Evolutionary conservation across 2,113 vertebrate genomes (phyloP), one percentile per base, ranked within the genome.

Genomic region (Nothocercus julius): DNA sequence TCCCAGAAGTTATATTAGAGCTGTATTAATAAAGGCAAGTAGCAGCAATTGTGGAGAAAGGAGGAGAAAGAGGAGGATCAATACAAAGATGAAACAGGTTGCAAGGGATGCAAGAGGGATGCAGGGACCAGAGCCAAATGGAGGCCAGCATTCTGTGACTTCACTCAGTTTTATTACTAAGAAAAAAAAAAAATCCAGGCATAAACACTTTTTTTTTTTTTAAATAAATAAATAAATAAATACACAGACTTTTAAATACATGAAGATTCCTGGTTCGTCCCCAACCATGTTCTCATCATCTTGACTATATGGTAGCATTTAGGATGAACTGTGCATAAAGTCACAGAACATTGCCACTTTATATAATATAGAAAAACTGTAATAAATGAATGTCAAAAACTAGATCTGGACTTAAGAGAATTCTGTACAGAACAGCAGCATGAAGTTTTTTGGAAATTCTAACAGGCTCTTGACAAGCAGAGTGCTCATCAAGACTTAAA

Each of bases 81-180:
- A 0, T 18, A 27, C 4, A 68, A 73, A 63, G 32, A 32, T 68
- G 62, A 30, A 47, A 4, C 15, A 7, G 17, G 9, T 9, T 68
- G 12, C 45, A 47, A 47, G 45, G 25, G 38, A 7, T 28, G 42
- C 44, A 45, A 75, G 36, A 59, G 45, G 24, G 28, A 18, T 9
- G 54, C 22, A 40, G 28, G 2, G 5, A 11, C 20, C 47, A n/a
- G 20, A 40, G 18, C 17, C n/a, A 18, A 30, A 40, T 49, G 17
- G 13, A 78, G 21, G 15, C 13, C 0, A 0, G 0, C 15, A 11
- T 70, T 92, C 61, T 85, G 27, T 11, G 7, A 7, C 17, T 24
- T 40, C 13, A 2, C 13, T 14, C 6, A 13, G 5, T 47, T 47
- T 47, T 47, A 47, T 47, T 47, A 20, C 45, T 20, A 47, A 47